Evolutionary conservation across 2,888 invertebrate species (phyloP).

Genomic region (Tanytarsus gracilentus): DNA sequence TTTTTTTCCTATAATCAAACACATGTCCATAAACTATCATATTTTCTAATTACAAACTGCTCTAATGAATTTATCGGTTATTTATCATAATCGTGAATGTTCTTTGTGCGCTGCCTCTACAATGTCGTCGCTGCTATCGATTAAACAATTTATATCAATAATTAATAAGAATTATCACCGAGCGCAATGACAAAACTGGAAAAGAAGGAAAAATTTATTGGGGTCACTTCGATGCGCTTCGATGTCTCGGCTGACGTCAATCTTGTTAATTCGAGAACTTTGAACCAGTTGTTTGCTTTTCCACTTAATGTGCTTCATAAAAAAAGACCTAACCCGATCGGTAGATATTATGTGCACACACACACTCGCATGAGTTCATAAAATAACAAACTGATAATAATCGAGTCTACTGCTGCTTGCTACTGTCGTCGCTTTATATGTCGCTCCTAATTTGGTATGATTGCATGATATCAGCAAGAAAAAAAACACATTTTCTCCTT

Average conservation of each 20-base stretch:
- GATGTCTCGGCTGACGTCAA: background rate
- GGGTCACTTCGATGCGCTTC: constrained; percentile 1
- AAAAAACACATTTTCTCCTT: background rate
- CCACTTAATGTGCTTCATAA: background rate
- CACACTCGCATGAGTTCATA: background rate
- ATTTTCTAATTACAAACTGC: no score
- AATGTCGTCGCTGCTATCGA: constrained; percentile 14
- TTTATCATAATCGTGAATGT: no score
- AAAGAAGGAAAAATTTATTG: no score
- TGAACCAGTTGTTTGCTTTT: constrained; percentile 5
- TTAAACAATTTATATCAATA: constrained; percentile 26
- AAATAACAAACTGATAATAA: background rate
- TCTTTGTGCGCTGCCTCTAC: no score
- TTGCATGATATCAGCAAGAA: constrained; percentile 14
- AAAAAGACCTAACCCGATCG: no score
- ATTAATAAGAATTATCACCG: constrained; percentile 26
- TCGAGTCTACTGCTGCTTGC: background rate
- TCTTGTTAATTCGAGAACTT: constrained; percentile 7
- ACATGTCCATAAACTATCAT: no score
- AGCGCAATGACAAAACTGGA: constrained; percentile 24
- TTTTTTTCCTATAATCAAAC: no score
- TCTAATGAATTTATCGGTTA: no score
- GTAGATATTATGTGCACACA: no score
- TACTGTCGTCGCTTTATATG: background rate
- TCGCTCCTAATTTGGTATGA: constrained; percentile 25